phyloP scores from a whole-genome alignment of 2,797 vertebrate genomes.

The Sciurus vulgaris region DNA sequence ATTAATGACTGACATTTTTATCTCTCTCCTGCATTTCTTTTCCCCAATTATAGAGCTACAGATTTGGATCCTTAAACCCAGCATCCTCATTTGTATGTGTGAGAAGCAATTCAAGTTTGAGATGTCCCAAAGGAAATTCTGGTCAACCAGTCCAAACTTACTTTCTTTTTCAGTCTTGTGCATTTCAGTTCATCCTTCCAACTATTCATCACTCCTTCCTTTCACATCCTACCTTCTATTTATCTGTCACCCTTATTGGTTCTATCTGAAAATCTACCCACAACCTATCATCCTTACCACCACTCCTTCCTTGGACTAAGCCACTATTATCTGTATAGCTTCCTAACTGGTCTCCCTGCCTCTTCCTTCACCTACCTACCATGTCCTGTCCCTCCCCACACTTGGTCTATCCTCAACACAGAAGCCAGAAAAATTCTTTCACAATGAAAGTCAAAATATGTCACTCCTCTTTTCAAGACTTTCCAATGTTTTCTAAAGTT shows the following conservation, averaged over 20 bases:
- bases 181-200: not conserved
- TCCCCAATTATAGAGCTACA: not conserved
- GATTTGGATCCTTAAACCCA: not conserved
- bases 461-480: not conserved
- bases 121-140: not conserved
- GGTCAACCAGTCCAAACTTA: not conserved
- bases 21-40: not conserved
- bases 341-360: not conserved
- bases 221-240: not conserved
- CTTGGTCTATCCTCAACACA: not conserved
- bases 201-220: not conserved
- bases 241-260: not conserved
- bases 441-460: not conserved
- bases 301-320: not conserved
- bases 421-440: not conserved
- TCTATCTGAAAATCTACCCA: not conserved
- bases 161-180: not conserved
- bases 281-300: not conserved
- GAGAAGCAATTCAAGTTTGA: slow-evolving; percentile 26
- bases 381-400: fast-evolving
- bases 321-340: not conserved
- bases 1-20: not conserved
- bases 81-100: not conserved
- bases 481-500: not conserved
- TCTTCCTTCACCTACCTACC: not conserved